Percentiles rank a stretch among this genome's conserved stretches.
Evolutionary conservation across 2,113 vertebrate genomes (phyloP).

Genomic region (Grammomys dolichurus): DNA sequence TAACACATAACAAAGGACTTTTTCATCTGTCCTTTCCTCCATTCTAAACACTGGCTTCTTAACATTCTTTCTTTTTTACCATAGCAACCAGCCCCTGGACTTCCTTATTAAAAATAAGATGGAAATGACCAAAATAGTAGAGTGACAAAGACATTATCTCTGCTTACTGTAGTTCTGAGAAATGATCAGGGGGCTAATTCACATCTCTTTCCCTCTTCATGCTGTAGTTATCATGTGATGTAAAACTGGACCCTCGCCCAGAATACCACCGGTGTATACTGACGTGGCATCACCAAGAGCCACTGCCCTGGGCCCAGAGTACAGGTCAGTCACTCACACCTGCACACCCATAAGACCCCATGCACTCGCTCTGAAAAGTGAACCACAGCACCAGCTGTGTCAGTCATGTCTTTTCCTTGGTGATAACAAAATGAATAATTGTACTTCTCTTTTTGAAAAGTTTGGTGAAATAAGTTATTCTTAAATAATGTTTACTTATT

Average conservation of each 20-base stretch:
- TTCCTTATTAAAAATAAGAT: not conserved
- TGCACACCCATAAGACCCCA: not conserved
- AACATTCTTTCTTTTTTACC: not conserved
- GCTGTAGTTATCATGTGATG: conserved; percentile 97
- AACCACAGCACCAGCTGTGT: not conserved
- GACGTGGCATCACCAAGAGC: conserved; percentile 99
- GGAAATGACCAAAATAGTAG: not conserved
- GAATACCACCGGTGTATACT: conserved; percentile 99
- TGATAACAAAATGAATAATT: conserved; percentile 3
- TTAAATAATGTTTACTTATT: conserved; percentile 39
- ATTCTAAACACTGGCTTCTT: not conserved
- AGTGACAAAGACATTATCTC: not conserved
- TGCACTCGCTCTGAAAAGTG: not conserved
- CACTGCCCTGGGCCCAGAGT: conserved; percentile 99
- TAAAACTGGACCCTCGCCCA: conserved; percentile 98
- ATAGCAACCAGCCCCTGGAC: conserved; percentile 21
- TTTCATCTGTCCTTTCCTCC: conserved; percentile 1
- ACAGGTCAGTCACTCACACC: conserved; percentile 91
- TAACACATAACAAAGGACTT: conserved; percentile 24
- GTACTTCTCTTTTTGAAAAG: conserved; percentile 57
- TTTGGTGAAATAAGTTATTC: conserved; percentile 54
- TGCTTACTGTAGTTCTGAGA: conserved; percentile 30
- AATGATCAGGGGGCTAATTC: conserved; percentile 42
- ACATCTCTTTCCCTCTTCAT: conserved; percentile 68
- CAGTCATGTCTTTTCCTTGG: not conserved